Evolutionary conservation across 2,113 vertebrate species (phyloP).

Genomic region (Brachypteracias leptosomus): DNA sequence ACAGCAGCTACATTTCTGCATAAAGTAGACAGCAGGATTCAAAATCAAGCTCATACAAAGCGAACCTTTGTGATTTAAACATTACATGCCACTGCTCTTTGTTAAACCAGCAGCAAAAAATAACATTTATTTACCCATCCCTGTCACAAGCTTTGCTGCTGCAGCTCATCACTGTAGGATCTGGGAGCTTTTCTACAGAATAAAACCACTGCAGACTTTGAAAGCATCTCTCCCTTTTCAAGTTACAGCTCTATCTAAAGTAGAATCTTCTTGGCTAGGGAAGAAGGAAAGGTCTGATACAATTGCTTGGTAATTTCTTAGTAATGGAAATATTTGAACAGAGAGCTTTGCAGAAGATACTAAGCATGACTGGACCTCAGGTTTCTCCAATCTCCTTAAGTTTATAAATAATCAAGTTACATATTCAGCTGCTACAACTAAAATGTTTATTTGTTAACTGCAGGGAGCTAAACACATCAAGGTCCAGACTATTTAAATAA

Average conservation of each 20-base stretch:
- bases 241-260: neutral
- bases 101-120: neutral
- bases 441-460: neutral
- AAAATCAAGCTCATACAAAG: neutral
- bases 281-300: neutral
- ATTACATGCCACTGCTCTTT: neutral
- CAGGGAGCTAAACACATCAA: neutral
- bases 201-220: neutral
- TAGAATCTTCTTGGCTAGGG: neutral
- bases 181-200: neutral
- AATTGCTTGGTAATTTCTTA: neutral
- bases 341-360: neutral
- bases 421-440: neutral
- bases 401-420: neutral
- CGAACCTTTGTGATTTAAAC: neutral
- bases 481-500: neutral
- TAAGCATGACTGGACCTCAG: neutral
- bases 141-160: neutral
- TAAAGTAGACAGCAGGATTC: neutral
- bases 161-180: neutral
- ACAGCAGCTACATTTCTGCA: neutral
- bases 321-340: neutral
- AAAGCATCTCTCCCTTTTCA: neutral
- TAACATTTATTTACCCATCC: neutral
- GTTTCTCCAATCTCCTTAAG: neutral